Conservation (phyloP, 2,888 invertebrate species). For the Ctena decussata region DNA sequence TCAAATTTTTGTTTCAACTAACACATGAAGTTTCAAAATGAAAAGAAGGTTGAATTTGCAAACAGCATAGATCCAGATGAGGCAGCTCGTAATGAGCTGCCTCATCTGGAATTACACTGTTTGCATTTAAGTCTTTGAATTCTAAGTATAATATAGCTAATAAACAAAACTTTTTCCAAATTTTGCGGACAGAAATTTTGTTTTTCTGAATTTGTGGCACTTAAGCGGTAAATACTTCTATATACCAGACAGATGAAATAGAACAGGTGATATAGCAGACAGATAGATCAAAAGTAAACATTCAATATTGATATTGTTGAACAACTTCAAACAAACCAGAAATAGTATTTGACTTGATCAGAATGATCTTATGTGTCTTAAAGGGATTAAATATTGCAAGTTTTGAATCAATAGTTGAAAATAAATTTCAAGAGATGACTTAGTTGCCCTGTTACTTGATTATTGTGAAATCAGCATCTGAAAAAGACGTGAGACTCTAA, state of each 20-base stretch:
- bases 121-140: too few species aligned
- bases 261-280: background rate
- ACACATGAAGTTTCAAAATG: background rate
- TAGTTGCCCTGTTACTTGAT: too few species aligned
- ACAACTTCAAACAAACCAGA: background rate
- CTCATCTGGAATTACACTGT: too few species aligned
- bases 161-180: background rate
- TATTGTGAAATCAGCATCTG: too few species aligned
- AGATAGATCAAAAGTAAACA: constrained; percentile 4
- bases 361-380: background rate
- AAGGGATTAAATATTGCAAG: background rate
- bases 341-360: background rate
- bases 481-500: too few species aligned
- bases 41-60: background rate
- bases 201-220: background rate
- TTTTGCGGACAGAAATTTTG: background rate
- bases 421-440: background rate
- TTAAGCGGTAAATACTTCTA: background rate
- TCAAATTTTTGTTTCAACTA: too few species aligned
- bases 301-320: background rate
- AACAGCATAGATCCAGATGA: too few species aligned
- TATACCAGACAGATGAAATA: background rate
- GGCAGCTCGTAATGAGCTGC: too few species aligned
- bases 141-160: background rate
- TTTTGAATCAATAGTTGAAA: too few species aligned